These are phyloP conservation scores for Lampris megalopsis DNA, from an alignment of 2,113 vertebrate species.

Conservation along the genomic window DNA sequence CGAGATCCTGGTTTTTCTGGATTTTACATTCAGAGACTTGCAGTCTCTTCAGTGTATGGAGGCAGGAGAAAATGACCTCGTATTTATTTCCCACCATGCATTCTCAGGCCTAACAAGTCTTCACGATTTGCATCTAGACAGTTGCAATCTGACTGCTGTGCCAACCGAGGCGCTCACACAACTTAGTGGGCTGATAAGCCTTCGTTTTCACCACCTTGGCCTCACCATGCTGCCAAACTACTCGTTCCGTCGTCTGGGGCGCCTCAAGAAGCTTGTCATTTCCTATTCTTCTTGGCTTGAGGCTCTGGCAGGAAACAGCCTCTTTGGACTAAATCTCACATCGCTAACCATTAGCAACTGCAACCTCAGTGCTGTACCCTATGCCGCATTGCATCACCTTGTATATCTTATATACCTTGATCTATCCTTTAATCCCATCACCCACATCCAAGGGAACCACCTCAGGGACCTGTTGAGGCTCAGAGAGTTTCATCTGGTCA, in stretches of 20 bases:
- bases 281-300: conserved; percentile 82
- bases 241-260: conserved; percentile 78
- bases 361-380: conserved; percentile 85
- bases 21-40: conserved; percentile 85
- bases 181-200: conserved; percentile 72
- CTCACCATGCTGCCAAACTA: conserved; percentile 79
- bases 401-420: conserved; percentile 86
- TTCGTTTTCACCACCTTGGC: conserved; percentile 80
- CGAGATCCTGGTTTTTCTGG: conserved; percentile 88
- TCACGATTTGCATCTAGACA: conserved; percentile 83
- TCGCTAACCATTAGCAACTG: conserved; percentile 84
- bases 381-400: conserved; percentile 82
- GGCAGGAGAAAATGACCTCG: conserved; percentile 82
- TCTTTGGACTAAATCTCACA: conserved; percentile 87
- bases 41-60: conserved; percentile 76
- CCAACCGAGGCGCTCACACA: conserved; percentile 83
- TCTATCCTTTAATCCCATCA: conserved; percentile 89
- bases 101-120: conserved; percentile 81
- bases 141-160: conserved; percentile 85
- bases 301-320: conserved; percentile 81
- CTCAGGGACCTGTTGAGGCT: conserved; percentile 83
- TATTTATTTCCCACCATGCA: conserved; percentile 85
- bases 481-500: conserved; percentile 86
- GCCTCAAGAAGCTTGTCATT: conserved; percentile 82
- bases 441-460: conserved; percentile 73